phyloP scores from a whole-genome alignment of 1,140 invertebrate genomes.

The Procambarus virginalis region DNA sequence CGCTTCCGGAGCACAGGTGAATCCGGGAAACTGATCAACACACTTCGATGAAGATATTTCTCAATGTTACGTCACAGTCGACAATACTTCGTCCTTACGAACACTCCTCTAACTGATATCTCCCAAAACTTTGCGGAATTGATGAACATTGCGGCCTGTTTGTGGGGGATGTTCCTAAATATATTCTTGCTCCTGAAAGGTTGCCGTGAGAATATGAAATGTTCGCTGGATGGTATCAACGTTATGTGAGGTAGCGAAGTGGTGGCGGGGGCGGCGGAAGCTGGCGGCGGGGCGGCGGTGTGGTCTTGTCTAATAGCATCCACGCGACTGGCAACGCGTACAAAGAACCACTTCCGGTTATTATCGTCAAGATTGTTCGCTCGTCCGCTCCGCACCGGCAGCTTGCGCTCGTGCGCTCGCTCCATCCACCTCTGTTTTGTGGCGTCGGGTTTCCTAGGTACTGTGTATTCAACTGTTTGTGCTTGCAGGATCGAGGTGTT shows the following conservation, averaged over 20 bases:
- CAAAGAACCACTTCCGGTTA: conserved; percentile 56
- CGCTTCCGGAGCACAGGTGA: conserved; percentile 54
- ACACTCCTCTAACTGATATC: not conserved
- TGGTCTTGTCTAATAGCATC: conserved; percentile 26
- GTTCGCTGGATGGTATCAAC: too few relatives aligned
- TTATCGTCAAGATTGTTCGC: conserved; percentile 31
- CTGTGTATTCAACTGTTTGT: too few relatives aligned
- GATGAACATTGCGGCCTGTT: too few relatives aligned
- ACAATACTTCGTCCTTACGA: not conserved
- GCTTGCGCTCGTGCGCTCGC: too few relatives aligned
- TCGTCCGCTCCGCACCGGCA: conserved; percentile 2
- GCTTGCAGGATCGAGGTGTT: too few relatives aligned
- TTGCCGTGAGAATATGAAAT: too few relatives aligned
- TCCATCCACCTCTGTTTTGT: not conserved
- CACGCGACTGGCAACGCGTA: conserved; percentile 54
- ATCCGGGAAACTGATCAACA: conserved; percentile 41
- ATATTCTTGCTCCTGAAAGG: too few relatives aligned
- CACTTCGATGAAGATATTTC: conserved; percentile 31
- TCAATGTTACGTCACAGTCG: not conserved
- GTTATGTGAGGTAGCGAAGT: too few relatives aligned
- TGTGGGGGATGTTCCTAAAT: too few relatives aligned
- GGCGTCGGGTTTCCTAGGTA: not conserved
- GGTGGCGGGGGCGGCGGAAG: not conserved
- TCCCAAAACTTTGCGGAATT: too few relatives aligned
- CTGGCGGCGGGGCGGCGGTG: too few relatives aligned